phyloP scores from a whole-genome alignment of 2,888 invertebrate genomes.

The Melinopterus prodromus region DNA sequence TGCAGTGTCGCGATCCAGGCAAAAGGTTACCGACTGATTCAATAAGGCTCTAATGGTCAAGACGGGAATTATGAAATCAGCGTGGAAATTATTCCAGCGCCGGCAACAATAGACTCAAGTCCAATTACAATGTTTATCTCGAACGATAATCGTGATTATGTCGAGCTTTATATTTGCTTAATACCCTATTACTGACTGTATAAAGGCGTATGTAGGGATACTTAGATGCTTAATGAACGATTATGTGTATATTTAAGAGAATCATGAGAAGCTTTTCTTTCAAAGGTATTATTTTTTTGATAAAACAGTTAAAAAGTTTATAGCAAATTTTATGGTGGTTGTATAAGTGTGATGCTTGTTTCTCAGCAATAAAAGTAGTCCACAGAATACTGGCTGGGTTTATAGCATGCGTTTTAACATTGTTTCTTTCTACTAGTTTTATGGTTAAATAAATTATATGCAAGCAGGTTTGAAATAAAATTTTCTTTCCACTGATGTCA shows the following conservation, averaged over 20 bases:
- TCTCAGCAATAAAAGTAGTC: background rate
- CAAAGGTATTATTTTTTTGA: no score
- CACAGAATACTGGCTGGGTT: background rate
- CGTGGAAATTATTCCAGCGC: constrained; percentile 17
- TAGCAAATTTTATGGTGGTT: background rate
- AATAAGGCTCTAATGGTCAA: constrained; percentile 25
- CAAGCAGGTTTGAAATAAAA: background rate
- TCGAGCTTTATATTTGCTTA: constrained; percentile 20
- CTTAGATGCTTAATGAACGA: no score
- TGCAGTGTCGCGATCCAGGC: constrained; percentile 17
- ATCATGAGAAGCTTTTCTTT: no score
- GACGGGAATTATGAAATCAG: constrained; percentile 24
- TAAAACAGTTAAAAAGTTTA: no score
- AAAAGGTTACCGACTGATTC: constrained; percentile 22
- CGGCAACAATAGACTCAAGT: constrained; percentile 15
- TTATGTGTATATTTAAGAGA: no score
- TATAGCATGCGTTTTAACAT: background rate
- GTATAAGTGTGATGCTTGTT: background rate
- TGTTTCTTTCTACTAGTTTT: background rate
- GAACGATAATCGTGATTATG: constrained; percentile 23
- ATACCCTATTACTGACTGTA: constrained; percentile 17
- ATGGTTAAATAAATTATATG: background rate
- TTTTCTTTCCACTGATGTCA: background rate
- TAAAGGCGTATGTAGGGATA: background rate
- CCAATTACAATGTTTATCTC: constrained; percentile 25